Percentiles rank a stretch among this genome's conserved stretches.
phyloP scores from a whole-genome alignment of 2,797 vertebrate species.

The Gymnothorax javanicus region DNA sequence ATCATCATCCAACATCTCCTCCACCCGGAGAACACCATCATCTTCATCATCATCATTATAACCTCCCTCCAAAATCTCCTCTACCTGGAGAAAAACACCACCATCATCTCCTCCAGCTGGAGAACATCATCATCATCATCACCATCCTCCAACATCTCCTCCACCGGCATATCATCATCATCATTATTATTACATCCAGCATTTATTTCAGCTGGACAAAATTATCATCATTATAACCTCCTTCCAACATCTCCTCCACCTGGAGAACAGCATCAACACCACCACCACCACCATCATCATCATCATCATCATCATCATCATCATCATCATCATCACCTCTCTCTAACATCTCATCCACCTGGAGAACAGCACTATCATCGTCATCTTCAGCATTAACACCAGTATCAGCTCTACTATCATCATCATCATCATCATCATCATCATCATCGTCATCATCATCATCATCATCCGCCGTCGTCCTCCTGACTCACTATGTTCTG shows the following conservation, averaged over 20 bases:
- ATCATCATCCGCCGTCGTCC: background rate
- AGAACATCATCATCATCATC: too few relatives aligned
- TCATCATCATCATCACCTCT: background rate
- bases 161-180: background rate
- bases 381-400: background rate
- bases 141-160: too few relatives aligned
- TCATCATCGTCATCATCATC: background rate
- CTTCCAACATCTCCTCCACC: slow-evolving; percentile 62
- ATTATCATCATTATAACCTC: slow-evolving; percentile 27
- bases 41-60: background rate
- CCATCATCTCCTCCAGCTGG: too few relatives aligned
- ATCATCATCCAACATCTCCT: too few relatives aligned
- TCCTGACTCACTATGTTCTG: slow-evolving; percentile 70
- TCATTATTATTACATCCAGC: background rate
- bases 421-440: background rate
- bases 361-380: background rate
- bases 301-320: background rate
- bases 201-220: too few relatives aligned
- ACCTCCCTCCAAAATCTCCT: slow-evolving; percentile 56
- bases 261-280: slow-evolving; percentile 38
- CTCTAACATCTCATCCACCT: background rate
- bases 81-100: slow-evolving; percentile 55
- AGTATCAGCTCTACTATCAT: background rate
- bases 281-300: background rate
- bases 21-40: slow-evolving; percentile 43